These are phyloP conservation scores for Apotomis capreana DNA, from an alignment of 2,888 invertebrate species.

Conservation along the genomic window DNA sequence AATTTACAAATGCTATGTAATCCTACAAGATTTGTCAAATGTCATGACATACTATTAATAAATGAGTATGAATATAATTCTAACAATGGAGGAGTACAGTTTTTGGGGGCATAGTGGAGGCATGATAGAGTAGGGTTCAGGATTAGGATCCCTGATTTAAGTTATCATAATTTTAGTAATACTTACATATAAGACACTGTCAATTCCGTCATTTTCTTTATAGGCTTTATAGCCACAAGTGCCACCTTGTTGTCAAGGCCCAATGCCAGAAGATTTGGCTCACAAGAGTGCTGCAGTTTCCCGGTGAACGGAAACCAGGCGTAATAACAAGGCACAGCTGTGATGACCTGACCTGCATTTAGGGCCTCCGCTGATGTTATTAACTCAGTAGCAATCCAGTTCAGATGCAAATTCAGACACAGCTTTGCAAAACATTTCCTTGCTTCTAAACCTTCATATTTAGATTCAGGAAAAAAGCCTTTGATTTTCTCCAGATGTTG, in stretches of 20 bases:
- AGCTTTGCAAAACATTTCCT: conserved; percentile 45
- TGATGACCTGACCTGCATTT: background rate
- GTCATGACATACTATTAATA: too few species aligned
- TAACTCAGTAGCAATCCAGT: conserved; percentile 9
- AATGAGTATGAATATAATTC: too few species aligned
- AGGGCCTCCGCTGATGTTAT: conserved; percentile 21
- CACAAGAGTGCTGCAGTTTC: conserved; percentile 34
- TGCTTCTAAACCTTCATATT: conserved; percentile 43
- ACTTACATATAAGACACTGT: conserved; percentile 39
- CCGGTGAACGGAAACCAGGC: conserved; percentile 40
- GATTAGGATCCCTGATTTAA: too few species aligned
- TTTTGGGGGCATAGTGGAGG: too few species aligned
- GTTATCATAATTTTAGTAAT: background rate
- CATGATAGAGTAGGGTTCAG: too few species aligned
- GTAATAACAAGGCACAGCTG: background rate
- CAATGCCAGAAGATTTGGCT: conserved; percentile 36
- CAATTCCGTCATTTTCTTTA: conserved; percentile 37
- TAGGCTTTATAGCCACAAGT: conserved; percentile 34
- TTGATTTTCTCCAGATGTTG: conserved; percentile 42
- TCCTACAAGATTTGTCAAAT: too few species aligned
- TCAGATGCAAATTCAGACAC: conserved; percentile 43
- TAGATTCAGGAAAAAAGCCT: conserved; percentile 45
- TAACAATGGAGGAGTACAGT: too few species aligned
- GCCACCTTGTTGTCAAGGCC: conserved; percentile 34
- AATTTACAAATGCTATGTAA: too few species aligned